phyloP scores from a whole-genome alignment of 2,888 invertebrate species.

The Andrena hattorfiana region DNA sequence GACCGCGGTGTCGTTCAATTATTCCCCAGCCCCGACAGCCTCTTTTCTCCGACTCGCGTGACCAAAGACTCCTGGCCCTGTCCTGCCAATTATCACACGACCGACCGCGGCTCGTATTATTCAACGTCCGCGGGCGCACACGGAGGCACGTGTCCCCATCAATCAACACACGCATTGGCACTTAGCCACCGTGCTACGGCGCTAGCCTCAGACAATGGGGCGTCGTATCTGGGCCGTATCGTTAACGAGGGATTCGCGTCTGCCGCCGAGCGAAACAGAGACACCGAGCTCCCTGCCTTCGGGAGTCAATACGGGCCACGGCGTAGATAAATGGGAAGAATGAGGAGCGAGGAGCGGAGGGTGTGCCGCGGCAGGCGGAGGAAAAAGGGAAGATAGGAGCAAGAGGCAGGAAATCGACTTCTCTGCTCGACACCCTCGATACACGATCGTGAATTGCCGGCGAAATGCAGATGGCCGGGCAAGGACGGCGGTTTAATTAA shows the following conservation, averaged over 20 bases:
- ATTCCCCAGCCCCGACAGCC: neutral
- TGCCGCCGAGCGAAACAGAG: constrained; percentile 10
- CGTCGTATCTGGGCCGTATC: constrained; percentile 60
- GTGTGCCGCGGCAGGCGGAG: neutral
- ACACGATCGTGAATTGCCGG: constrained; percentile 13
- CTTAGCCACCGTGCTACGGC: constrained; percentile 20
- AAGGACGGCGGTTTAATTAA: constrained; percentile 76
- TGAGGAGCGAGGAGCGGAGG: neutral
- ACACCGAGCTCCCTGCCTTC: constrained; percentile 18
- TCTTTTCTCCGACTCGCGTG: neutral
- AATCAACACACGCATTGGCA: constrained; percentile 41
- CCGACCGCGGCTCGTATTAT: constrained; percentile 14
- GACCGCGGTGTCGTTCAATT: neutral
- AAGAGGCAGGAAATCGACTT: constrained; percentile 38
- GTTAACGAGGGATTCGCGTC: constrained; percentile 27
- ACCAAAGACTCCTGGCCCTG: neutral
- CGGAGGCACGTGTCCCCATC: constrained; percentile 41
- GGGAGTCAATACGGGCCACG: constrained; percentile 28
- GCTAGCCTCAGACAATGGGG: constrained; percentile 33
- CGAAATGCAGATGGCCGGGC: constrained; percentile 46
- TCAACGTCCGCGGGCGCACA: constrained; percentile 33
- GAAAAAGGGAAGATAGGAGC: constrained; percentile 10
- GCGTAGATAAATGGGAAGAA: constrained; percentile 32
- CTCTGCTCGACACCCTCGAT: neutral
- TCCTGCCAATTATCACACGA: constrained; percentile 13